These are phyloP conservation scores for Callipepla squamata DNA, from an alignment of 2,113 vertebrate species.

Conservation along the genomic window DNA sequence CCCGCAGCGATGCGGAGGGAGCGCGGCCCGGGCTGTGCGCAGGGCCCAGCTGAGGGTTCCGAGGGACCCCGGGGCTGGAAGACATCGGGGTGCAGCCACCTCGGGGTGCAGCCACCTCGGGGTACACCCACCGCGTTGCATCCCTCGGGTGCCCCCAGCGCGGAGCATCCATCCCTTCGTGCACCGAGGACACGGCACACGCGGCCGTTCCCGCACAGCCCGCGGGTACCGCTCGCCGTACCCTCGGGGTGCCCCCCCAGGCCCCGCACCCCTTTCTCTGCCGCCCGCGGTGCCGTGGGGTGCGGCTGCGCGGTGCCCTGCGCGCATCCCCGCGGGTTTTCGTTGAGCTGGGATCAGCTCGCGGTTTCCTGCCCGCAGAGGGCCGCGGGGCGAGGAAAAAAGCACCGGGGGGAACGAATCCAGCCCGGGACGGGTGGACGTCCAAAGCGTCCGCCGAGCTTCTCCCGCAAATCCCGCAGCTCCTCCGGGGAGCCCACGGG, in stretches of 20 bases:
- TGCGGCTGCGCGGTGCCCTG: background rate
- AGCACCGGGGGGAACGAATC: background rate
- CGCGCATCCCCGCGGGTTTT: background rate
- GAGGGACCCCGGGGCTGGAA: background rate
- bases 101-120: too few species aligned
- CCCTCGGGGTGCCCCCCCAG: background rate
- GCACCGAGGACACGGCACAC: background rate
- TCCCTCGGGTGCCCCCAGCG: background rate
- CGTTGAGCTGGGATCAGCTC: constrained; percentile 26
- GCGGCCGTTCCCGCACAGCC: background rate
- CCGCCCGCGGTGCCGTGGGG: background rate
- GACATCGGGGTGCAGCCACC: background rate
- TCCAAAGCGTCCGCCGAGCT: background rate
- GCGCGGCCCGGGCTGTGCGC: too few species aligned
- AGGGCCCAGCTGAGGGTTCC: background rate
- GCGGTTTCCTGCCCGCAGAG: background rate
- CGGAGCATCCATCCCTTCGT: background rate
- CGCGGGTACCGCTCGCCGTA: background rate
- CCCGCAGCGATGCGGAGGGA: background rate
- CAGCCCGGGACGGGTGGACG: background rate
- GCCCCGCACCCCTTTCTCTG: background rate
- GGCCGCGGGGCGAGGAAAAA: background rate
- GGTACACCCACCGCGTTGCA: background rate
- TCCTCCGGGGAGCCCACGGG: too few species aligned
- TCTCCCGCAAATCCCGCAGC: background rate